A percentile compares a stretch with the other conserved stretches of the same genome.
Evolutionary conservation across 2,797 vertebrate species (phyloP).

Genomic region (Jordanella pulchra): DNA sequence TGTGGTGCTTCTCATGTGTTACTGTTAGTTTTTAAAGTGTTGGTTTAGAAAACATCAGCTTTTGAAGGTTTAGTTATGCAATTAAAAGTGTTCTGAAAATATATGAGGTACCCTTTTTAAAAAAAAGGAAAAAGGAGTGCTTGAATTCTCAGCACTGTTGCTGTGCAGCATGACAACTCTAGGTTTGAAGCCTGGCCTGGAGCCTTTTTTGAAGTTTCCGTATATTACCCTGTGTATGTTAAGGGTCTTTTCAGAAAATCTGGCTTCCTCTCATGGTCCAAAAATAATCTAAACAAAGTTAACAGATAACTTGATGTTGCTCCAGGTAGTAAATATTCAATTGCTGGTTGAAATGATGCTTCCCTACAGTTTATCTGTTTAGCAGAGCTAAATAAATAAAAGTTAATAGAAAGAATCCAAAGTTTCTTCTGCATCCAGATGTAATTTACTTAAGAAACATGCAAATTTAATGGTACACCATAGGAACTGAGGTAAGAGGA

Average conservation of each 20-base stretch:
- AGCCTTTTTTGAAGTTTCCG: neutral
- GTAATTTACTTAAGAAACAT: neutral
- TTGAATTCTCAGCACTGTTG: neutral
- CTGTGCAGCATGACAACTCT: neutral
- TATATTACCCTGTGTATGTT: neutral
- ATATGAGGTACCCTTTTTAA: too few species aligned
- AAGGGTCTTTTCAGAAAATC: too few species aligned
- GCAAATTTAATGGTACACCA: slow-evolving; percentile 14
- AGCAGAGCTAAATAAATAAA: neutral
- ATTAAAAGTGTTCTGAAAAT: too few species aligned
- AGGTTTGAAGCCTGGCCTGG: neutral
- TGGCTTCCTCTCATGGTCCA: too few species aligned
- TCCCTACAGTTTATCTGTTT: too few species aligned
- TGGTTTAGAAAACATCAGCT: neutral
- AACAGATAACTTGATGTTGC: too few species aligned
- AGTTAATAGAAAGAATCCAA: neutral
- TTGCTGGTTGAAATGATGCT: too few species aligned
- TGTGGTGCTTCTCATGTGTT: too few species aligned
- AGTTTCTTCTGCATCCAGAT: slow-evolving; percentile 1
- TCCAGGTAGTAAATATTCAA: too few species aligned
- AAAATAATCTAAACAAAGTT: too few species aligned
- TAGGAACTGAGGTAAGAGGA: neutral
- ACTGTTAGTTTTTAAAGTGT: neutral
- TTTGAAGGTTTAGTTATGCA: too few species aligned
- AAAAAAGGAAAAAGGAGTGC: too few species aligned